These are phyloP conservation scores for Deilephila elpenor DNA, from an alignment of 2,888 invertebrate genomes.

Conservation along the genomic window DNA sequence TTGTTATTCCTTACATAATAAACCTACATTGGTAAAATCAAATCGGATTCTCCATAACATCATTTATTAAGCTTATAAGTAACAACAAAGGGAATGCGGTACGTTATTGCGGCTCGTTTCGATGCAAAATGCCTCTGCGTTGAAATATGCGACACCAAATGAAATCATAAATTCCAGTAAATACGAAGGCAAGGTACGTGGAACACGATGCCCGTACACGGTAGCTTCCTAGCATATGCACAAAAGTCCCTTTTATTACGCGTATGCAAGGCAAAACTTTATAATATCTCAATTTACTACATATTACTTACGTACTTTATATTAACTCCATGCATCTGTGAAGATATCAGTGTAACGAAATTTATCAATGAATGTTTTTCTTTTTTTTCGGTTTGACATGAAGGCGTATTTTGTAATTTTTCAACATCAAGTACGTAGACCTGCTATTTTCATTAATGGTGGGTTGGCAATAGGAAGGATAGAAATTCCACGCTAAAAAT, in stretches of 20 bases:
- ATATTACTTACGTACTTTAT: too few species aligned
- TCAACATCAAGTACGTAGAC: too few species aligned
- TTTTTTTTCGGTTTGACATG: too few species aligned
- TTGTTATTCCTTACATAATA: not conserved
- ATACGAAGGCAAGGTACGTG: slow-evolving; percentile 53
- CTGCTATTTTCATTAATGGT: too few species aligned
- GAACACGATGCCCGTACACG: slow-evolving; percentile 37
- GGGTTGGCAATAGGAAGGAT: too few species aligned
- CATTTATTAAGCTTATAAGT: slow-evolving; percentile 59
- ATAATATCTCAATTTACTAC: not conserved
- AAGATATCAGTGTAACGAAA: too few species aligned
- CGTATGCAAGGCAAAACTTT: not conserved
- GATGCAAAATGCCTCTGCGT: slow-evolving; percentile 69
- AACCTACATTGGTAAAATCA: slow-evolving; percentile 30
- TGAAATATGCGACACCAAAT: slow-evolving; percentile 80
- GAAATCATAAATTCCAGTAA: slow-evolving; percentile 79
- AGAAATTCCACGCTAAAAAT: too few species aligned
- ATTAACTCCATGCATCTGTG: too few species aligned
- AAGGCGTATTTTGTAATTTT: too few species aligned
- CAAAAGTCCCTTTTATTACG: slow-evolving; percentile 3
- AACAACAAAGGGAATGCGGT: slow-evolving; percentile 60
- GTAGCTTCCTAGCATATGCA: not conserved
- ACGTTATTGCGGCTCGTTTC: slow-evolving; percentile 69
- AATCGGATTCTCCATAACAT: slow-evolving; percentile 37
- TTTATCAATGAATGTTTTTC: too few species aligned